phyloP scores from a whole-genome alignment of 2,797 vertebrate genomes.

The Enteromius treurensis region DNA sequence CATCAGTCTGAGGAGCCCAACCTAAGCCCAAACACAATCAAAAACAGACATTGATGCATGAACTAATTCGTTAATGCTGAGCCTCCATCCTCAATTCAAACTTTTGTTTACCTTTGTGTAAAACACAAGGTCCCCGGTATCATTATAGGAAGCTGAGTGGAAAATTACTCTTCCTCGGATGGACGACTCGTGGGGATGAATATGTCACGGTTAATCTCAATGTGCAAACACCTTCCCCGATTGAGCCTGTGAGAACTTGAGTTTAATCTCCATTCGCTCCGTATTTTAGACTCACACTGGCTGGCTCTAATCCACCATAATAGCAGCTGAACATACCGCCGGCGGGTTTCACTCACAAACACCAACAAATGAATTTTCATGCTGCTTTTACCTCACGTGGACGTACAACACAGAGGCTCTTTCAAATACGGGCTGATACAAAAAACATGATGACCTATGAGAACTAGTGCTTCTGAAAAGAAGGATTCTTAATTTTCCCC shows the following conservation, averaged over 20 bases:
- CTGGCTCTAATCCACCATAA: slow-evolving; percentile 31
- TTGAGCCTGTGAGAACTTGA: slow-evolving; percentile 11
- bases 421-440: slow-evolving; percentile 23
- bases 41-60: slow-evolving; percentile 33
- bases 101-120: slow-evolving; percentile 54
- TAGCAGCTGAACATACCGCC: not conserved
- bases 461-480: slow-evolving; percentile 39
- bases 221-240: slow-evolving; percentile 48
- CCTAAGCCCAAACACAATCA: slow-evolving; percentile 3
- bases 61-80: slow-evolving; percentile 7
- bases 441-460: slow-evolving; percentile 45
- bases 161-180: slow-evolving; percentile 53
- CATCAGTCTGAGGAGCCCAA: slow-evolving; percentile 33
- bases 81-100: slow-evolving; percentile 7
- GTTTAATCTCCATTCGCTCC: slow-evolving; percentile 32
- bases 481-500: slow-evolving; percentile 27
- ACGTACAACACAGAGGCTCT: slow-evolving; percentile 38
- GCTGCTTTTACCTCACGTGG: slow-evolving; percentile 44
- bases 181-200: slow-evolving; percentile 34
- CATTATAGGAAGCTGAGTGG: slow-evolving; percentile 54
- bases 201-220: slow-evolving; percentile 47
- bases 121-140: slow-evolving; percentile 54
- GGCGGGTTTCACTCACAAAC: not conserved
- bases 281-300: slow-evolving; percentile 36
- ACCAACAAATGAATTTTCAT: slow-evolving; percentile 47